These are phyloP conservation scores for Drosophila melanogaster DNA, from an alignment of 1,140 invertebrate species.

Conservation along the genomic window Release_6_plus_ISO1_MT NT_037436.4:8754501-8755000, in stretches of 20 bases:
- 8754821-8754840: slow-evolving; percentile 46
- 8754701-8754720: slow-evolving; percentile 32
- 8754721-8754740: slow-evolving; percentile 5
- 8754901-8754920: slow-evolving; percentile 21
- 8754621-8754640: slow-evolving; percentile 53
- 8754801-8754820: slow-evolving; percentile 14
- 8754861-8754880: slow-evolving; percentile 46
- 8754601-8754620: slow-evolving; percentile 55
- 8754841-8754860: slow-evolving; percentile 25
- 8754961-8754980: slow-evolving; percentile 7
- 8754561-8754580: slow-evolving; percentile 22
- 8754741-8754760: slow-evolving; percentile 50
- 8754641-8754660: slow-evolving; percentile 49
- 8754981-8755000: slow-evolving; percentile 22
- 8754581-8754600: slow-evolving; percentile 32
- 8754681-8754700: not conserved
- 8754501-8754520: slow-evolving; percentile 59
- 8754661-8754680: slow-evolving; percentile 30
- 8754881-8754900: slow-evolving; percentile 19
- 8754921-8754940: slow-evolving; percentile 29
- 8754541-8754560: slow-evolving; percentile 9
- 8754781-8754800: slow-evolving; percentile 50
- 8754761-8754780: slow-evolving; percentile 53
- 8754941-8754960: slow-evolving; percentile 16
- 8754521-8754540: slow-evolving; percentile 44